These are phyloP conservation scores for Corythornis cristatus DNA, from an alignment of 2,113 vertebrate species.

Conservation along the genomic window DNA sequence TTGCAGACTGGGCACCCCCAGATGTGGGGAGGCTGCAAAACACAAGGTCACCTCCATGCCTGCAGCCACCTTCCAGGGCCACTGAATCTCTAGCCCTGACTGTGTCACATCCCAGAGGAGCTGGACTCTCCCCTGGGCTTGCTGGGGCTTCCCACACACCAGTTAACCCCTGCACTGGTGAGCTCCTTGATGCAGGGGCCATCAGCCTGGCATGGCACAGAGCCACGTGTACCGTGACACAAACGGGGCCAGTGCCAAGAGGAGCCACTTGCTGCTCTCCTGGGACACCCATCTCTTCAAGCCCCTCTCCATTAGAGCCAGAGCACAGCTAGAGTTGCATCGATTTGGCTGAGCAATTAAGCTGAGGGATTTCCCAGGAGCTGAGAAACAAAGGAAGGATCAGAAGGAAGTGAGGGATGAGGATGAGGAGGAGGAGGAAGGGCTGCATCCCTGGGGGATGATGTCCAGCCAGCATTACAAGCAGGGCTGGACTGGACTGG, in stretches of 20 bases:
- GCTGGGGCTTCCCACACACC: background rate
- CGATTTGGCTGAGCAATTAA: background rate
- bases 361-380: background rate
- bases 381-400: background rate
- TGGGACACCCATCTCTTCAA: too few species aligned
- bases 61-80: background rate
- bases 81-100: background rate
- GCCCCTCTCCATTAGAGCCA: accelerated
- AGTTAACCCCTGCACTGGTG: too few species aligned
- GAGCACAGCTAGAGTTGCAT: background rate
- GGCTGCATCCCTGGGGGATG: background rate
- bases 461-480: background rate
- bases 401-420: background rate
- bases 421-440: background rate
- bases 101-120: accelerated
- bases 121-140: background rate
- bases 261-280: background rate
- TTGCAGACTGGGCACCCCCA: background rate
- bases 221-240: accelerated
- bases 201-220: background rate
- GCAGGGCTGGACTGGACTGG: background rate
- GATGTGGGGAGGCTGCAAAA: background rate
- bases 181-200: background rate
- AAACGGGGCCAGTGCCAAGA: accelerated
- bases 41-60: background rate